Percentiles rank a stretch among this genome's conserved stretches.
These are phyloP conservation scores for Tachyglossus aculeatus DNA, from an alignment of 2,797 vertebrate genomes.

Conservation along the genomic window DNA sequence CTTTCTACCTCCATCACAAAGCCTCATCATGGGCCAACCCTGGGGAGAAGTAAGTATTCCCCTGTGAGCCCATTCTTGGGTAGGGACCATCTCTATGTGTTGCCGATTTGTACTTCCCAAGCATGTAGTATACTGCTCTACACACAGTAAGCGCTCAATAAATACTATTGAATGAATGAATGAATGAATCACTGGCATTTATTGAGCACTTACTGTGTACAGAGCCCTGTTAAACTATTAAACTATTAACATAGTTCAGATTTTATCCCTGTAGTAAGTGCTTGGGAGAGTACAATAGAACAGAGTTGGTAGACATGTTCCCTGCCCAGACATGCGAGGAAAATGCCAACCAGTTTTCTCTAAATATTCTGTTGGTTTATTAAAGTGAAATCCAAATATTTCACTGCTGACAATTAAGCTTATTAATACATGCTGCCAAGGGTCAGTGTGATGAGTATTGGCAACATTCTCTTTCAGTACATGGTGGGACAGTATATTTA, in stretches of 20 bases:
- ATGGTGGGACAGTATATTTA: neutral
- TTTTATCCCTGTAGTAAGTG: neutral
- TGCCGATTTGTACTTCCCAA: too few species aligned
- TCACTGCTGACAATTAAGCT: slow-evolving; percentile 33
- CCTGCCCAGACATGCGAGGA: slow-evolving; percentile 11
- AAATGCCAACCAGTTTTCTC: slow-evolving; percentile 21
- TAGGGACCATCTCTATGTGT: too few species aligned
- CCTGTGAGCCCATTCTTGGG: too few species aligned
- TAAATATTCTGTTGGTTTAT: slow-evolving; percentile 24
- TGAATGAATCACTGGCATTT: neutral
- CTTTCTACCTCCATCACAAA: too few species aligned
- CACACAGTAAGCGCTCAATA: neutral
- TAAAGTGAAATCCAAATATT: slow-evolving; percentile 36
- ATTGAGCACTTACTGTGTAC: neutral
- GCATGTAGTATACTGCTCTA: too few species aligned
- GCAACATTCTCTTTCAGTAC: neutral
- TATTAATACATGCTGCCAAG: slow-evolving; percentile 33
- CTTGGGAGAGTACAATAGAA: neutral
- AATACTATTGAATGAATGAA: neutral
- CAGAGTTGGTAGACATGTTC: neutral
- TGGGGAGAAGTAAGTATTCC: too few species aligned
- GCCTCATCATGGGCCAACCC: too few species aligned
- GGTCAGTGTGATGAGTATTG: slow-evolving; percentile 18
- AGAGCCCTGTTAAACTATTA: too few species aligned
- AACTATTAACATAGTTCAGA: too few species aligned